A percentile compares a stretch with the other conserved stretches of the same genome.
Conservation (phyloP, 1,140 invertebrate species). For the Melanaphis sacchari region DNA sequence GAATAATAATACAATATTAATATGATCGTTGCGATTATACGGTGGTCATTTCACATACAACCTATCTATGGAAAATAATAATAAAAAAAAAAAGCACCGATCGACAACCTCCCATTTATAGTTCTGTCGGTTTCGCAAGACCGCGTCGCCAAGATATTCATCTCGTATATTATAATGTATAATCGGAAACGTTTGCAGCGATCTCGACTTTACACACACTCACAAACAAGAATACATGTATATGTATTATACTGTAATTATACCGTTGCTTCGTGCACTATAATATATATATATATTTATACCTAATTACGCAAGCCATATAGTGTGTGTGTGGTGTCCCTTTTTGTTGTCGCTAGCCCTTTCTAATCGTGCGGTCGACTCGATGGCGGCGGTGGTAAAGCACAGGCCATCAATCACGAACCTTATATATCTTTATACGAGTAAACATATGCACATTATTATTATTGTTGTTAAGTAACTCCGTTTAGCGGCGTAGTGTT, state of each 20-base stretch:
- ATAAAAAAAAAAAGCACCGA: background rate
- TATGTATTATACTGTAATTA: background rate
- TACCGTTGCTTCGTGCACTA: background rate
- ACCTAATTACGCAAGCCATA: background rate
- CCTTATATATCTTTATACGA: background rate
- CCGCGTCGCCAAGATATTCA: background rate
- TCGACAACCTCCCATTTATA: slow-evolving; percentile 4
- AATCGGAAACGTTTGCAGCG: background rate
- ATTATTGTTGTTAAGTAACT: background rate
- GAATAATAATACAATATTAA: background rate
- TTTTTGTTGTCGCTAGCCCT: slow-evolving; percentile 3
- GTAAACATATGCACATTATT: background rate
- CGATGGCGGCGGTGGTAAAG: background rate
- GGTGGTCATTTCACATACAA: background rate
- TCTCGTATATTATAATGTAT: background rate
- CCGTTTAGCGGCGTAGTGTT: background rate
- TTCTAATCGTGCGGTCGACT: slow-evolving; percentile 7
- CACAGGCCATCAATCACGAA: background rate
- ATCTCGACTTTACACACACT: background rate
- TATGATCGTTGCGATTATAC: background rate
- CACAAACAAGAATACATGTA: background rate
- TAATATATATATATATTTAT: background rate
- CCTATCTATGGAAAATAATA: background rate
- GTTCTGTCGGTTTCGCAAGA: background rate
- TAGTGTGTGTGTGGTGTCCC: slow-evolving; percentile 4